Evolutionary conservation across 1,140 invertebrate species (phyloP).

Genomic region (Chironomus striatipennis): DNA sequence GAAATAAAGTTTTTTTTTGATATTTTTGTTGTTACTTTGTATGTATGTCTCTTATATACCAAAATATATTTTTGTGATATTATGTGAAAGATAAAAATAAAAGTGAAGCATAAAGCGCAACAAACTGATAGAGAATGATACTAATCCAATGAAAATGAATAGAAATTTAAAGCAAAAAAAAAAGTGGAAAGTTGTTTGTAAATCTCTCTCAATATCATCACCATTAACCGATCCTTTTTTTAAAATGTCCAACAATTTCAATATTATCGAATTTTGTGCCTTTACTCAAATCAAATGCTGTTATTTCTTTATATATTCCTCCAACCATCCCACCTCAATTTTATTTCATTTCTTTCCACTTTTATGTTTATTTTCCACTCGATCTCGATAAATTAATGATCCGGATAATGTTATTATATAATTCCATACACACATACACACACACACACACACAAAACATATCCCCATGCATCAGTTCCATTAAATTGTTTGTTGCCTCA

Average conservation of each 20-base stretch:
- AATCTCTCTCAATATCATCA: too few species aligned
- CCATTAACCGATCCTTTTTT: too few species aligned
- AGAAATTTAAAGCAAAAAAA: neutral
- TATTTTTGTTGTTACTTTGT: neutral
- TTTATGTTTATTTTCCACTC: neutral
- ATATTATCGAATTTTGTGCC: too few species aligned
- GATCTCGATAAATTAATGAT: neutral
- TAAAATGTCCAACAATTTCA: too few species aligned
- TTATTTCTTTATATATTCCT: too few species aligned
- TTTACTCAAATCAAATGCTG: too few species aligned
- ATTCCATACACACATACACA: neutral
- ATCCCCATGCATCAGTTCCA: neutral
- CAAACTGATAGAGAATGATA: constrained; percentile 5
- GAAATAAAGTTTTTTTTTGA: constrained; percentile 26
- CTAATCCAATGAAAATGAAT: neutral
- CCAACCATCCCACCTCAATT: too few species aligned
- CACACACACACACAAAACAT: neutral
- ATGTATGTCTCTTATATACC: too few species aligned
- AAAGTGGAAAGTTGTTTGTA: too few species aligned
- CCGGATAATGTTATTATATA: neutral
- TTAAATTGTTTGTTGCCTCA: constrained; percentile 11
- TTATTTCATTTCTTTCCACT: neutral
- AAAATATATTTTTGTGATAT: too few species aligned
- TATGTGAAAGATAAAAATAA: neutral
- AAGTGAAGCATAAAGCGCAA: neutral